Percentiles rank a stretch among this genome's conserved stretches.
Evolutionary conservation across 1,140 invertebrate genomes (phyloP).

Genomic region (Tetramorium simillimum): DNA sequence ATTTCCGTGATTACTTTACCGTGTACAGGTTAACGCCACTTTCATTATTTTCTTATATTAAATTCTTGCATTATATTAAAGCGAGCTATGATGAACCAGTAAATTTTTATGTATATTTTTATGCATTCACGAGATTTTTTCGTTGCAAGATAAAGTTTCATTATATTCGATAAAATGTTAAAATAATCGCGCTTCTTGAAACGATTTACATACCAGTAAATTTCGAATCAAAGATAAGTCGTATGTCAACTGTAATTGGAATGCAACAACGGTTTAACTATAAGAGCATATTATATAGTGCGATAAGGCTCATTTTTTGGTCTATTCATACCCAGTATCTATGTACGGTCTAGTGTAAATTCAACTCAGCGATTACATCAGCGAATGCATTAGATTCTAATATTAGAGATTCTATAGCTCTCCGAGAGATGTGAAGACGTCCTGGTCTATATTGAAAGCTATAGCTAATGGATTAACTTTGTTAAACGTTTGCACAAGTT

Average conservation of each 20-base stretch:
- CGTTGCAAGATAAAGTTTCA: neutral
- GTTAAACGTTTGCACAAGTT: neutral
- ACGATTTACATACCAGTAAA: neutral
- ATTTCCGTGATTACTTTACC: neutral
- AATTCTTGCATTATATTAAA: neutral
- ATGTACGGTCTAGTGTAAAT: neutral
- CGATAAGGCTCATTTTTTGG: neutral
- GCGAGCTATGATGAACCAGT: neutral
- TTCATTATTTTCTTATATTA: neutral
- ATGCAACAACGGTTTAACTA: neutral
- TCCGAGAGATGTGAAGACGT: neutral
- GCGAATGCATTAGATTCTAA: conserved; percentile 20
- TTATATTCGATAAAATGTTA: neutral
- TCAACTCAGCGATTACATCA: neutral
- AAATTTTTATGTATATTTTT: neutral
- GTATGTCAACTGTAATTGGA: conserved; percentile 77
- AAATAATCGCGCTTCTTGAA: neutral
- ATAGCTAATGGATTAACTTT: neutral
- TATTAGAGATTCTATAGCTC: conserved; percentile 13
- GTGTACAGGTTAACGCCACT: neutral
- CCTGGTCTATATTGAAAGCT: neutral
- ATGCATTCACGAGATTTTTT: neutral
- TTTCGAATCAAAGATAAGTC: conserved; percentile 88
- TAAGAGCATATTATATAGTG: neutral
- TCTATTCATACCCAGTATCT: neutral